phyloP scores from a whole-genome alignment of 35 echinoderm and acorn worm genomes.

The Acanthaster planci region DNA sequence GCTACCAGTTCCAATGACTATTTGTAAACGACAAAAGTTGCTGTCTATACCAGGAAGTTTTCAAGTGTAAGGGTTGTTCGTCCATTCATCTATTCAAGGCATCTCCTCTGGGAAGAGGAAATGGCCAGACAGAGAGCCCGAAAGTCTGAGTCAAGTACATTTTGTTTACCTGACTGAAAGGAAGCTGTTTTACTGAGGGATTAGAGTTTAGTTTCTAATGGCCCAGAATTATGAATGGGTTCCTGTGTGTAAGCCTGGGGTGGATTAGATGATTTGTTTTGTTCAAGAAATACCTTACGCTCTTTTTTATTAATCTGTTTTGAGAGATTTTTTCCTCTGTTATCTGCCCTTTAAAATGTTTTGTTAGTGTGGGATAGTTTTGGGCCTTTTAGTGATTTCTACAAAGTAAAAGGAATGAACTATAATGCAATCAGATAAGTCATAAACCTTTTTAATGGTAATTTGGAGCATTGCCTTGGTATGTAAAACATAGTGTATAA shows the following conservation, averaged over 20 bases:
- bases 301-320: too few relatives aligned
- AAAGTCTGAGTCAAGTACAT: slow-evolving; percentile 16
- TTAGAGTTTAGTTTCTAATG: not conserved
- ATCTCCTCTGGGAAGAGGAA: not conserved
- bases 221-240: not conserved
- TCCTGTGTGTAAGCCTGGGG: not conserved
- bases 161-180: slow-evolving; percentile 16
- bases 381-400: too few relatives aligned
- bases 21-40: not conserved
- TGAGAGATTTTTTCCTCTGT: too few relatives aligned
- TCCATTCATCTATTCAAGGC: not conserved
- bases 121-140: not conserved
- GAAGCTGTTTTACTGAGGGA: not conserved
- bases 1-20: not conserved
- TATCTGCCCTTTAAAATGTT: too few relatives aligned
- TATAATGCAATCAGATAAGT: too few relatives aligned
- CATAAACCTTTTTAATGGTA: too few relatives aligned
- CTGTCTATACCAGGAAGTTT: not conserved
- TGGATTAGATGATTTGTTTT: too few relatives aligned
- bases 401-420: too few relatives aligned
- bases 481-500: too few relatives aligned
- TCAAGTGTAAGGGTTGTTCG: slow-evolving; percentile 20
- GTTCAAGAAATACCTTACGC: too few relatives aligned
- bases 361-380: too few relatives aligned
- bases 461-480: too few relatives aligned